Evolutionary conservation across 2,797 vertebrate genomes (phyloP), one percentile per base, ranked within the genome.

Genomic region (Gallirallus australis): DNA sequence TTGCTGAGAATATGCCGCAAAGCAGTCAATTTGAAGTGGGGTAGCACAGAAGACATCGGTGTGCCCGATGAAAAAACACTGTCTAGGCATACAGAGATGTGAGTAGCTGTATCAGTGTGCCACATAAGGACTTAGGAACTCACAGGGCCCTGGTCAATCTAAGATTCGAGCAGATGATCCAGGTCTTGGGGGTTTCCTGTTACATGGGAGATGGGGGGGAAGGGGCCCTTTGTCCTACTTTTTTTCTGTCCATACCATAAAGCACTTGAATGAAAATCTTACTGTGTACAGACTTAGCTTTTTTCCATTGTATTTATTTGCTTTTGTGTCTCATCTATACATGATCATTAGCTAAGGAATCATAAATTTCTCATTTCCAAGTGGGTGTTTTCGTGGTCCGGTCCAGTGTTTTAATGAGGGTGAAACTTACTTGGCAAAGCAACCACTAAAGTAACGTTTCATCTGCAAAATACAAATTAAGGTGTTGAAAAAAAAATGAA

Each of bases 41-140:
- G 21, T 1, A 0, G 52, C 11, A 68, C 0, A 0, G 69, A 72
- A 73, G 53, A 63, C 47, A 47, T 69, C 23, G 27, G 14, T n/a
- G 14, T 86, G 61, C 48, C 21, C 31, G 25, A 15, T 5, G 39
- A 45, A 72, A 66, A n/a, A 84, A 16, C 63, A 56, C 9, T 25
- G 10, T 25, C 13, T 48, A 59, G 28, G 2, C 81, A 70, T 90
- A 19, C 15, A 2, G 35, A 23, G 42, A 25, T 39, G 27, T n/a
- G 35, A 42, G 8, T 50, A 65, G 57, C n/a, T 63, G 42, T 53
- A 3, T 66, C 30, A 42, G 27, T 27, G 45, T 0, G 0, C 76
- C 15, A 0, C 4, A 1, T n/a, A 27, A 68, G 57, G 70, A 37
- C 33, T 77, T 73, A 15, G 37, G 37, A 37, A 11, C 37, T 37